Evolutionary conservation across 2,113 vertebrate species (phyloP).

Genomic region (Muscicapa adusta): DNA sequence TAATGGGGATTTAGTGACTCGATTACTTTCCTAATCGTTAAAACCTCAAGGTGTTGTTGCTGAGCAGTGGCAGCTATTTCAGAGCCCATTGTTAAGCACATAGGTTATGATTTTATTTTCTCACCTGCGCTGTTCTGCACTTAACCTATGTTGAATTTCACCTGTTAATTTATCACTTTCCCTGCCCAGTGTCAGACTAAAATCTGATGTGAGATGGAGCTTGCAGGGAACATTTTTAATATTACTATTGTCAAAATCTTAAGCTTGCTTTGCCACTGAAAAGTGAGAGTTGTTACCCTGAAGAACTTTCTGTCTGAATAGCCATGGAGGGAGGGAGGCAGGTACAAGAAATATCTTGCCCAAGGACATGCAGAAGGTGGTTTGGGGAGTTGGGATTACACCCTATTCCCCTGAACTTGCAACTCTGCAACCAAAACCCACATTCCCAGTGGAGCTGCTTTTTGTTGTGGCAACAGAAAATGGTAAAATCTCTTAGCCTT

Average conservation of each 20-base stretch:
- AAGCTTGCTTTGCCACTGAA: neutral
- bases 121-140: neutral
- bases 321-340: neutral
- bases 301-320: neutral
- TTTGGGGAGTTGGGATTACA: neutral
- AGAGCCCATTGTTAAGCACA: neutral
- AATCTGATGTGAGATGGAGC: neutral
- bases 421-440: neutral
- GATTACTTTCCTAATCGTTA: neutral
- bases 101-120: neutral
- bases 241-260: neutral
- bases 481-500: neutral
- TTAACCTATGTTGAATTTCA: neutral
- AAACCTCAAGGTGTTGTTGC: neutral
- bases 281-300: neutral
- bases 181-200: fast-evolving
- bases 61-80: neutral
- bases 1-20: neutral
- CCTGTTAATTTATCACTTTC: neutral
- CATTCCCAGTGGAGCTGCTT: neutral
- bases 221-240: neutral
- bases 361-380: neutral
- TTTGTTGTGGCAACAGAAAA: neutral
- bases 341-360: neutral
- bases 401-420: neutral